These are phyloP conservation scores for Chromis chromis DNA, from an alignment of 2,797 vertebrate genomes.

Conservation along the genomic window DNA sequence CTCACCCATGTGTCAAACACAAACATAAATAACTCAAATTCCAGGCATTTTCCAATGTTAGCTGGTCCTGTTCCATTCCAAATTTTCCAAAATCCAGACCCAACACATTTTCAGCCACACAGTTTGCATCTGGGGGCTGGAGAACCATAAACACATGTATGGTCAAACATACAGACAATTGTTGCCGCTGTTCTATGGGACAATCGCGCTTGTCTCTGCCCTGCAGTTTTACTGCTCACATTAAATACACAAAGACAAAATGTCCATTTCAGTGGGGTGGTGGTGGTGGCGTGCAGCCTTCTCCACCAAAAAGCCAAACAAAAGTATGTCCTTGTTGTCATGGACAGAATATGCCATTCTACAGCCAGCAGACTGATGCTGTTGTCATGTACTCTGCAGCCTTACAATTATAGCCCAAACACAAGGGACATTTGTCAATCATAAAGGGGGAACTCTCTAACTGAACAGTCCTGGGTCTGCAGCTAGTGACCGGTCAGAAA, in stretches of 20 bases:
- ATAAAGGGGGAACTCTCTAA: slow-evolving; percentile 65
- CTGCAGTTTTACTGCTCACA: slow-evolving; percentile 75
- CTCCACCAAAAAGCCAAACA: slow-evolving; percentile 83
- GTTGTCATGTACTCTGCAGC: slow-evolving; percentile 79
- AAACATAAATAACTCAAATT: slow-evolving; percentile 59
- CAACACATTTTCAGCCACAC: slow-evolving; percentile 59
- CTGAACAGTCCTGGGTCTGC: slow-evolving; percentile 44
- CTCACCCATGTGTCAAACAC: slow-evolving; percentile 48
- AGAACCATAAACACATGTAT: slow-evolving; percentile 70
- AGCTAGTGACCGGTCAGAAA: slow-evolving; percentile 46
- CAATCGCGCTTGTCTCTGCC: slow-evolving; percentile 80
- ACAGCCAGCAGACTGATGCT: slow-evolving; percentile 68
- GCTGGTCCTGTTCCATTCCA: slow-evolving; percentile 33
- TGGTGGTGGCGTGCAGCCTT: slow-evolving; percentile 75
- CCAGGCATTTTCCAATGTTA: slow-evolving; percentile 54
- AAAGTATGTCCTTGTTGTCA: slow-evolving; percentile 81
- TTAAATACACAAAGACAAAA: slow-evolving; percentile 83
- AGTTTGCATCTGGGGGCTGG: slow-evolving; percentile 73
- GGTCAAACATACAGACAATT: slow-evolving; percentile 78
- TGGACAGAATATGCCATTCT: slow-evolving; percentile 81
- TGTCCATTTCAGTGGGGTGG: slow-evolving; percentile 79
- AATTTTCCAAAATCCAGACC: slow-evolving; percentile 68
- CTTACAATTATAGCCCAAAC: slow-evolving; percentile 68
- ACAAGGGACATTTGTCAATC: slow-evolving; percentile 81
- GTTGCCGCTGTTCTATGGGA: slow-evolving; percentile 77